Conservation (phyloP, 2,888 invertebrate genomes). For the Timema podura region DNA sequence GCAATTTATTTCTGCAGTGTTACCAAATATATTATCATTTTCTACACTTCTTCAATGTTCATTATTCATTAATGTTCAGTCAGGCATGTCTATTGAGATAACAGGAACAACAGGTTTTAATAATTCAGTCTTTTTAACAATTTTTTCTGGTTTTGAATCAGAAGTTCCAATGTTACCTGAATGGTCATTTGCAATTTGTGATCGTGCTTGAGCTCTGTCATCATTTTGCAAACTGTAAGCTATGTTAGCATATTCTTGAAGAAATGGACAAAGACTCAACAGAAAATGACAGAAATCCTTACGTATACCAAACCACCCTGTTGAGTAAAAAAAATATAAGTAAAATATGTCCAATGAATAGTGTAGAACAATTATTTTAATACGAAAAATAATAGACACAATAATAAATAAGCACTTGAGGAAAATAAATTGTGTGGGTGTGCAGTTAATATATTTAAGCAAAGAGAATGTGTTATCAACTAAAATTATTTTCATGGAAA, state of each 20-base stretch:
- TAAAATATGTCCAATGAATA: slow-evolving; percentile 13
- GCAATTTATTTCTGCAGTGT: too few relatives aligned
- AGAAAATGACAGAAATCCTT: slow-evolving; percentile 97
- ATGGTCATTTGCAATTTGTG: slow-evolving; percentile 42
- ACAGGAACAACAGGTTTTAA: slow-evolving; percentile 85
- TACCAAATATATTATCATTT: not conserved
- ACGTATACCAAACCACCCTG: slow-evolving; percentile 99
- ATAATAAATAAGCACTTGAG: too few relatives aligned
- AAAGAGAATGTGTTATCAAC: too few relatives aligned
- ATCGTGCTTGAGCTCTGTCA: slow-evolving; percentile 39
- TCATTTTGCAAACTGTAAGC: slow-evolving; percentile 74
- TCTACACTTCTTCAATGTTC: not conserved
- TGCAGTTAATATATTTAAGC: too few relatives aligned
- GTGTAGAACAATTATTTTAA: not conserved
- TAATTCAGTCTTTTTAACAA: slow-evolving; percentile 70
- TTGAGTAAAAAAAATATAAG: slow-evolving; percentile 39
- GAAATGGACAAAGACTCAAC: slow-evolving; percentile 86
- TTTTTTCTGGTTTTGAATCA: slow-evolving; percentile 62
- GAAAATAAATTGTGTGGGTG: too few relatives aligned
- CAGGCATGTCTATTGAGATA: slow-evolving; percentile 86
- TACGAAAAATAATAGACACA: too few relatives aligned
- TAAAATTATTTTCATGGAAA: too few relatives aligned
- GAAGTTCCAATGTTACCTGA: slow-evolving; percentile 48
- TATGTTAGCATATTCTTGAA: slow-evolving; percentile 98
- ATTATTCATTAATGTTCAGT: slow-evolving; percentile 52